These are phyloP conservation scores for Thysanoteuthis rhombus DNA, from an alignment of 2,888 invertebrate species.

Conservation along the genomic window DNA sequence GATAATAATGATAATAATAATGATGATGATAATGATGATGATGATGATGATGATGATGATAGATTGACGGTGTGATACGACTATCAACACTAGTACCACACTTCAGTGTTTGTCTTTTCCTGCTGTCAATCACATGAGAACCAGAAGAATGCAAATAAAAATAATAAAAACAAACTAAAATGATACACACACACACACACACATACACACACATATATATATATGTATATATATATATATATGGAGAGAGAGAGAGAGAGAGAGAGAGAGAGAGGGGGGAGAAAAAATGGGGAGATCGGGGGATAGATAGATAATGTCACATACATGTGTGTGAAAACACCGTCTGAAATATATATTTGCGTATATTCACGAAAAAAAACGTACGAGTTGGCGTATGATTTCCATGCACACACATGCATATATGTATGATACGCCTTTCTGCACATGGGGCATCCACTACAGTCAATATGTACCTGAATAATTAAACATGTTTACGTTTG, in stretches of 20 bases:
- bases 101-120: too few species aligned
- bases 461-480: too few species aligned
- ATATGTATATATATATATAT: background rate
- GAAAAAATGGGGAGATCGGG: too few species aligned
- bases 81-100: too few species aligned
- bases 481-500: too few species aligned
- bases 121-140: too few species aligned
- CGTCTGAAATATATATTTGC: background rate
- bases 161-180: slow-evolving; percentile 22
- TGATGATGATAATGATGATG: background rate
- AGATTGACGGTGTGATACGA: too few species aligned
- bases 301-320: too few species aligned
- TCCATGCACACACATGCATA: background rate
- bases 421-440: background rate
- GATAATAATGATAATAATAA: too few species aligned
- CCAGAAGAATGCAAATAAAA: background rate
- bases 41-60: too few species aligned
- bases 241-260: too few species aligned
- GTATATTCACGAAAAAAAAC: background rate
- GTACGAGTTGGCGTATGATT: background rate
- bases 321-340: background rate
- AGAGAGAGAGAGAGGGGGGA: too few species aligned
- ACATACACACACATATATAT: slow-evolving; percentile 30
- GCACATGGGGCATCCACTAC: background rate
- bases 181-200: slow-evolving; percentile 36